Percentiles rank a stretch among this genome's conserved stretches.
Conservation (phyloP, 2,888 invertebrate genomes). For the Palloptera scutellata region DNA sequence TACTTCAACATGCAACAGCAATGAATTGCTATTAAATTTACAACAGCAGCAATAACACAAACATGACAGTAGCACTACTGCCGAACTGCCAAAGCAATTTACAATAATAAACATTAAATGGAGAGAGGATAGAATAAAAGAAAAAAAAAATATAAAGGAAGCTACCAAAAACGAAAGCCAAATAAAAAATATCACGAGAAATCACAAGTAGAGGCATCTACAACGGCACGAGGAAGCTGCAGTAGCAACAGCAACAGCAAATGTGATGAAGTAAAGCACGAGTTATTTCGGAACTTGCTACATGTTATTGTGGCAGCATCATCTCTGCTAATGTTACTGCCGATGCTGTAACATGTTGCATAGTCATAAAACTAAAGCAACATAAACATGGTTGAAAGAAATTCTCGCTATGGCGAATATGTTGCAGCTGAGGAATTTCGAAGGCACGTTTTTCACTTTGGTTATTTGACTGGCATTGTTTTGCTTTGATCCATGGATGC, state of each 20-base stretch:
- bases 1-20: conserved; percentile 21
- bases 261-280: conserved; percentile 10
- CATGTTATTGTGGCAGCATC: not conserved
- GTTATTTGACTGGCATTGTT: not conserved
- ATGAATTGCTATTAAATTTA: not conserved
- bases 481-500: not conserved
- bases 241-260: not conserved
- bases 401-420: not conserved
- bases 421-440: not conserved
- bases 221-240: conserved; percentile 31
- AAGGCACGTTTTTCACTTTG: not conserved
- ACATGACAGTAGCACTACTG: conserved; percentile 51
- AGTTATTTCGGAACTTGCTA: conserved; percentile 9
- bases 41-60: conserved; percentile 36
- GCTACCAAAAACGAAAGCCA: conserved; percentile 34
- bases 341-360: not conserved
- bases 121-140: conserved; percentile 37
- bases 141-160: conserved; percentile 34
- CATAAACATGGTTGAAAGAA: not conserved
- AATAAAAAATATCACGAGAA: conserved; percentile 51
- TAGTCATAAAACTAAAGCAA: not conserved
- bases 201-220: conserved; percentile 44
- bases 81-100: conserved; percentile 56
- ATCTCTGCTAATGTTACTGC: too few relatives aligned
- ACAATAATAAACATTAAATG: conserved; percentile 55